Conservation (phyloP, 2,797 vertebrate genomes). For the Ara ararauna region DNA sequence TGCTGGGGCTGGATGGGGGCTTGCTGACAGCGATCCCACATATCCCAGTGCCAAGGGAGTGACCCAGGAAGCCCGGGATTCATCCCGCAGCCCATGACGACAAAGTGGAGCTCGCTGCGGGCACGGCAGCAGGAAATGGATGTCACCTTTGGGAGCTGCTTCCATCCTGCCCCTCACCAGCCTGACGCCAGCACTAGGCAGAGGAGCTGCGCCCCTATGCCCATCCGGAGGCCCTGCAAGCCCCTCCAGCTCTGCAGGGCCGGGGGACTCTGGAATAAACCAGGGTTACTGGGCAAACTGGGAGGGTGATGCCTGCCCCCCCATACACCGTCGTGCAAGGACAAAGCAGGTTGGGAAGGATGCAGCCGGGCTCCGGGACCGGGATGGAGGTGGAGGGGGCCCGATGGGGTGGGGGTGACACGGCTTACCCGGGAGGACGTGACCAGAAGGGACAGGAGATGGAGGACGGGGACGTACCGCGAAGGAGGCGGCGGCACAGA, state of each 20-base stretch:
- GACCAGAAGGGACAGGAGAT: not conserved
- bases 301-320: not conserved
- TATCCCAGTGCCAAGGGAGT: not conserved
- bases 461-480: slow-evolving; percentile 80
- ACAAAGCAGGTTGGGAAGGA: slow-evolving; percentile 17
- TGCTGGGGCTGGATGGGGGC: not conserved
- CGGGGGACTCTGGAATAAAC: not conserved
- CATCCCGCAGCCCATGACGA: not conserved
- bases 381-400: not conserved
- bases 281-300: not conserved
- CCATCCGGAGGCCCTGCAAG: not conserved
- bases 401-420: not conserved
- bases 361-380: not conserved
- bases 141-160: slow-evolving; percentile 37
- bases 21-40: not conserved
- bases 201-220: not conserved
- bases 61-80: not conserved
- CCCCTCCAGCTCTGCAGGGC: not conserved
- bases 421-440: not conserved
- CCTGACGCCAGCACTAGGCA: not conserved
- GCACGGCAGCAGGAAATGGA: slow-evolving; percentile 8
- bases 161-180: not conserved
- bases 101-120: not conserved
- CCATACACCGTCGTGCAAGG: not conserved
- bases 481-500: slow-evolving; percentile 85